Evolutionary conservation across 2,888 invertebrate genomes (phyloP), one percentile per base, ranked within the genome.

Genomic region (Poecilus cupreus): DNA sequence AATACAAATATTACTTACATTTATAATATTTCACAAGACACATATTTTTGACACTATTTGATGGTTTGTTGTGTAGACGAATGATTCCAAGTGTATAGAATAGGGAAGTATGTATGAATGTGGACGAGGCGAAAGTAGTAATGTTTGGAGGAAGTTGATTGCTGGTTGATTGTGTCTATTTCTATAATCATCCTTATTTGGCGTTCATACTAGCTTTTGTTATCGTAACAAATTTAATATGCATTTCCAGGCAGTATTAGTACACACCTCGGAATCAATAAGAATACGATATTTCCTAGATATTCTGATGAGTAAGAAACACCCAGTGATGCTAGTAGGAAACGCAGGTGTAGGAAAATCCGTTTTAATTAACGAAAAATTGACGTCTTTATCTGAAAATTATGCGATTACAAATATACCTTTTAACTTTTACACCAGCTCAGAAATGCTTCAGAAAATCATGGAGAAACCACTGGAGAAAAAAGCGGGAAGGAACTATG

Each of bases 401-500:
- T 98, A 95, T 89, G 95, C 96, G 5, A 92, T 98, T 11, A 93
- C 97, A 81, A 97, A 97, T 85, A 95, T 98, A 70, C 97, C 98
- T 3, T 98, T 98, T 88, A 98, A 98, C 89, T 98, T 97, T 88
- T 98, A 98, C 89, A 98, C 98, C 0, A 94, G 96, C 0, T 97
- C 98, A 10, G 96, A 97, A 89, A 97, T 97, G 96, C 89, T 97
- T 51, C 97, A 97, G 87, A 96, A 96, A 87, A 95, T 98, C 75
- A 89, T 98, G 80, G 98, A 98, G 88, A 97, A 97, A 87, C 97
- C 98, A 4, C 88, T 98, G 82, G 98, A 98, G 88, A 98, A 98
- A 90, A 98, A 98, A 89, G 98, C 98, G 8, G 96, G 97, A 5
- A 91, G 97, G 83, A 98, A 98, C 90, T 98, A 95, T 86, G 98